Evolutionary conservation across 92 coral and sea anemone species (phyloP).

Genomic region (Parazoanthus swiftii): DNA sequence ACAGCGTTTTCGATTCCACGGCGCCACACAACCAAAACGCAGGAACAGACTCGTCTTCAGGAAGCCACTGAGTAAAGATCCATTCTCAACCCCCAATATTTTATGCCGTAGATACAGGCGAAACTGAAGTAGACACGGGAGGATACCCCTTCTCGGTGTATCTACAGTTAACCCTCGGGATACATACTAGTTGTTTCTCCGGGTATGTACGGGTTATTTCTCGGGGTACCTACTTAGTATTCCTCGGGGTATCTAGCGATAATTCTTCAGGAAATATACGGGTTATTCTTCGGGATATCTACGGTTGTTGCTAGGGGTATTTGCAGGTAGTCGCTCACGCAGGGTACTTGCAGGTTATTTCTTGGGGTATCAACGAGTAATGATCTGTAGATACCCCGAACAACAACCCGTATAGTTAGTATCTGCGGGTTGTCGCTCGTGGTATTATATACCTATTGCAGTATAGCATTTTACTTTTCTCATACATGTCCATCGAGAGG

Average conservation of each 20-base stretch:
- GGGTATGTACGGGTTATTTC: background rate
- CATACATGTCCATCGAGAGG: too few relatives aligned
- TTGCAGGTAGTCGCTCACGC: too few relatives aligned
- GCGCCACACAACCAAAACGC: constrained; percentile 1
- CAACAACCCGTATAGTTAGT: too few relatives aligned
- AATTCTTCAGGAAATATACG: background rate
- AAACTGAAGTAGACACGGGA: background rate
- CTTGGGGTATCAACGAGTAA: too few relatives aligned
- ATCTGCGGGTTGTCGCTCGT: too few relatives aligned
- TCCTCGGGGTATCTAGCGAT: background rate
- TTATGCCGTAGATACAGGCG: background rate
- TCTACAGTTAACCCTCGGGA: background rate
- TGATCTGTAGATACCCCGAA: too few relatives aligned
- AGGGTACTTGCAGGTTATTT: too few relatives aligned
- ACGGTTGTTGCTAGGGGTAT: too few relatives aligned
- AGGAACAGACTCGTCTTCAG: constrained; percentile 1
- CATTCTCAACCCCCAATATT: background rate
- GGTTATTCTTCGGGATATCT: background rate
- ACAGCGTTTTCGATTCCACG: constrained; percentile 7
- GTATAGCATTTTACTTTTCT: too few relatives aligned
- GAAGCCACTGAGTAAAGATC: background rate
- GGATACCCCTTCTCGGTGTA: background rate
- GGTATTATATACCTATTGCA: too few relatives aligned
- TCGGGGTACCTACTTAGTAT: background rate
- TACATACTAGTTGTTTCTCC: background rate